Evolutionary conservation across 2,888 invertebrate species (phyloP).

Genomic region (Oligia fasciuncula): DNA sequence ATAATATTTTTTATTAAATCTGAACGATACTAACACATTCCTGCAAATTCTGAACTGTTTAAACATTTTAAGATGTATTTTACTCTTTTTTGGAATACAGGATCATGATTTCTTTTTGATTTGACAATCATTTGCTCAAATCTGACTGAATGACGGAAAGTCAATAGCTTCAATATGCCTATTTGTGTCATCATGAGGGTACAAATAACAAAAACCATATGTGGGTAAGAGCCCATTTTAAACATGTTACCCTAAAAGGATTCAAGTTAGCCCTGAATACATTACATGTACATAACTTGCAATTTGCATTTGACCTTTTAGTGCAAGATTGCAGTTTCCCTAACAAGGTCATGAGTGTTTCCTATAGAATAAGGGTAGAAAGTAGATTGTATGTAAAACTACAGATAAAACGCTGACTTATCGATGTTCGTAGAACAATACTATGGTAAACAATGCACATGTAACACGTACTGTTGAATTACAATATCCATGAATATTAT

Average conservation of each 20-base stretch:
- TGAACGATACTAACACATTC: neutral
- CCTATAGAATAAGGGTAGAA: conserved; percentile 31
- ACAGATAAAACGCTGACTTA: conserved; percentile 9
- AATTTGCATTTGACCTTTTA: conserved; percentile 69
- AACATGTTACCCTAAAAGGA: conserved; percentile 72
- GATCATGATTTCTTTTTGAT: neutral
- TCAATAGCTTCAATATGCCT: neutral
- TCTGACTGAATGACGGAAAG: neutral
- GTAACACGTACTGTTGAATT: conserved; percentile 38
- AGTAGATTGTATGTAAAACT: conserved; percentile 43
- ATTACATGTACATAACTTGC: conserved; percentile 67
- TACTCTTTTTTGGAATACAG: neutral
- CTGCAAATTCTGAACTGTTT: neutral
- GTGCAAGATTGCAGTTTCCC: conserved; percentile 69
- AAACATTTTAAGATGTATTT: neutral
- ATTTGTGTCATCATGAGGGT: conserved; percentile 25
- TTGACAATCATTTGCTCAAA: neutral
- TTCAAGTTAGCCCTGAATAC: conserved; percentile 80
- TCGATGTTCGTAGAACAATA: conserved; percentile 39
- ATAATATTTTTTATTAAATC: neutral
- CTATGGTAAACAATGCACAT: conserved; percentile 54
- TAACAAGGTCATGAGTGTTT: conserved; percentile 71
- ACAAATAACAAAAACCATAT: conserved; percentile 46
- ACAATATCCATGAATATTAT: conserved; percentile 46
- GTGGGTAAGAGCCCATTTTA: conserved; percentile 38